These are phyloP conservation scores for Nineta flava DNA, from an alignment of 2,888 invertebrate species.

Conservation along the genomic window DNA sequence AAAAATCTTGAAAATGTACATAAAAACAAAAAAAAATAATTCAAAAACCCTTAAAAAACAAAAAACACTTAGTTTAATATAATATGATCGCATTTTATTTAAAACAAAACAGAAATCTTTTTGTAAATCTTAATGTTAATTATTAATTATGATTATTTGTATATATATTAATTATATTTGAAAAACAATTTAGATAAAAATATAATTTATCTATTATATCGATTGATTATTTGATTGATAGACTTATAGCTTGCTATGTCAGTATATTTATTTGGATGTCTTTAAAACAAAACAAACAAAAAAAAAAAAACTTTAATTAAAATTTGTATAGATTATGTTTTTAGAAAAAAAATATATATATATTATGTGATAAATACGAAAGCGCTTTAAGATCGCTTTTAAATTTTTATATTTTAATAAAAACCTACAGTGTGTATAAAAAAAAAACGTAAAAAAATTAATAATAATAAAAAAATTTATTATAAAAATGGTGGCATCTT, in stretches of 20 bases:
- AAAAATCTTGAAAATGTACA: too few species aligned
- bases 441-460: too few species aligned
- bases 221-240: background rate
- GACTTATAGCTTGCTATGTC: background rate
- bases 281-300: background rate
- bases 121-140: background rate
- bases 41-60: too few species aligned
- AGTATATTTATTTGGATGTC: background rate
- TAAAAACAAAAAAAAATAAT: too few species aligned
- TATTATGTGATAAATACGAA: background rate
- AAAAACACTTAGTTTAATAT: too few species aligned
- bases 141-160: background rate
- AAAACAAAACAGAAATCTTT: background rate
- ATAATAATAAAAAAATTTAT: background rate
- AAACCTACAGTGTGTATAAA: background rate
- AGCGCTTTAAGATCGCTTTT: background rate
- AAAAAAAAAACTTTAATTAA: background rate
- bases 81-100: background rate
- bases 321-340: background rate
- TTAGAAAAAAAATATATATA: background rate
- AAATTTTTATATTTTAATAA: slow-evolving; percentile 1
- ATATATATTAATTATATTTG: background rate
- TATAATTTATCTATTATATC: too few species aligned
- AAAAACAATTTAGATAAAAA: too few species aligned
- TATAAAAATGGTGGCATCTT: background rate